Conservation (phyloP, 2,113 vertebrate genomes). For the Porphyrio hochstetteri region DNA sequence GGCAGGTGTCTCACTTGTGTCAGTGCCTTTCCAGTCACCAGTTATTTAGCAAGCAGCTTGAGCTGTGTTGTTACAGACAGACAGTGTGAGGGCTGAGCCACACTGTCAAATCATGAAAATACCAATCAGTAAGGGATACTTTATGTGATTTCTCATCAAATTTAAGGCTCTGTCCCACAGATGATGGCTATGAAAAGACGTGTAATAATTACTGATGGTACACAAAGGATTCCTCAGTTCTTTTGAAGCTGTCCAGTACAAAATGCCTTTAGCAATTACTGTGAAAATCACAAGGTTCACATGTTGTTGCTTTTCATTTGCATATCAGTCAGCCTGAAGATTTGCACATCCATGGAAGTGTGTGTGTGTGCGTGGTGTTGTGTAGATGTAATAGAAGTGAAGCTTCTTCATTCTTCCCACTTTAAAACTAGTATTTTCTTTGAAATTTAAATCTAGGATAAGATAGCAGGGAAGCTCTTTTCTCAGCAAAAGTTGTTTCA, state of each 20-base stretch:
- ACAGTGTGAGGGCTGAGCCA: not conserved
- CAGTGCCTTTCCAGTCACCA: not conserved
- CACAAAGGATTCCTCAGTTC: not conserved
- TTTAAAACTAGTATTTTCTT: constrained; percentile 14
- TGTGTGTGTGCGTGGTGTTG: not conserved
- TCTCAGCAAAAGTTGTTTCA: not conserved
- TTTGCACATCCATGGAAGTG: not conserved
- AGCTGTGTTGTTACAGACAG: not conserved
- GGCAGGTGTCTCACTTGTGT: not conserved
- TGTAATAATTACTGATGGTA: not conserved
- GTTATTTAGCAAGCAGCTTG: not conserved
- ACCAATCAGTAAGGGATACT: not conserved
- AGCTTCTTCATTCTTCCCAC: not conserved
- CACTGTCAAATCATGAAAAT: not conserved
- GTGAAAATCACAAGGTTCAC: not conserved
- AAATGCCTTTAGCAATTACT: constrained; percentile 16
- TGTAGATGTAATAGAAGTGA: not conserved
- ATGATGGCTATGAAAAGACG: not conserved
- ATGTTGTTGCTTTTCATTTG: constrained; percentile 5
- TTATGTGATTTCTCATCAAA: not conserved
- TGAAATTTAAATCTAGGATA: constrained; percentile 18
- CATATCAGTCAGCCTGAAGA: not conserved
- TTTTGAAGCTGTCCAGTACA: not conserved
- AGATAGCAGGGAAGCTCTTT: not conserved
- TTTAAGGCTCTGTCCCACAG: not conserved